These are phyloP conservation scores for Oreochromis mossambicus DNA, from an alignment of 2,797 vertebrate genomes.

Conservation along the genomic window DNA sequence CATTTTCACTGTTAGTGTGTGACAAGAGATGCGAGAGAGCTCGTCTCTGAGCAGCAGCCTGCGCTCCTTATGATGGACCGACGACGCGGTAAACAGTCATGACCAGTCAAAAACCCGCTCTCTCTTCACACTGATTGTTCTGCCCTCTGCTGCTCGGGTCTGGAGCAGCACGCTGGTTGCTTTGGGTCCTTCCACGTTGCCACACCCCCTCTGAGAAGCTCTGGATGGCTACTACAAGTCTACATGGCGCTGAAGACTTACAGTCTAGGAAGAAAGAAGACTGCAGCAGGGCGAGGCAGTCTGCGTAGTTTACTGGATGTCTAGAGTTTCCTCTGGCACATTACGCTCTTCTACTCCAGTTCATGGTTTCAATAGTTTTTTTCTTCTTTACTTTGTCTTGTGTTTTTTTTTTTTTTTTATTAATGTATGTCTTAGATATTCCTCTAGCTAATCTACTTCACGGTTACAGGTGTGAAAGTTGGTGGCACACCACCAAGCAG, in stretches of 20 bases:
- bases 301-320: constrained; percentile 16
- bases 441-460: constrained; percentile 72
- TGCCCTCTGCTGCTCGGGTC: constrained; percentile 49
- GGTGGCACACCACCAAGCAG: constrained; percentile 45
- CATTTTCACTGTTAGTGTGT: constrained; percentile 87
- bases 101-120: constrained; percentile 18
- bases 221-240: constrained; percentile 61
- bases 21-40: constrained; percentile 65
- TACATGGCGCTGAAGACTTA: constrained; percentile 46
- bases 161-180: constrained; percentile 1
- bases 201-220: constrained; percentile 26
- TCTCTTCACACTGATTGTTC: constrained; percentile 64
- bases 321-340: constrained; percentile 35
- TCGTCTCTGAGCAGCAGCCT: constrained; percentile 35
- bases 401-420: background rate
- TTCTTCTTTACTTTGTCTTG: constrained; percentile 35
- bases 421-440: constrained; percentile 50
- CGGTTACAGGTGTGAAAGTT: constrained; percentile 71
- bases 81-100: constrained; percentile 28
- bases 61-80: background rate
- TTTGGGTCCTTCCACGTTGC: background rate
- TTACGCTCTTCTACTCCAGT: constrained; percentile 32
- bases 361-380: constrained; percentile 31
- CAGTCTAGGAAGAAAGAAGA: constrained; percentile 54
- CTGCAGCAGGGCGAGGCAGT: constrained; percentile 25